Conservation (phyloP, 2,888 invertebrate species). For the Axea sp. region DNA sequence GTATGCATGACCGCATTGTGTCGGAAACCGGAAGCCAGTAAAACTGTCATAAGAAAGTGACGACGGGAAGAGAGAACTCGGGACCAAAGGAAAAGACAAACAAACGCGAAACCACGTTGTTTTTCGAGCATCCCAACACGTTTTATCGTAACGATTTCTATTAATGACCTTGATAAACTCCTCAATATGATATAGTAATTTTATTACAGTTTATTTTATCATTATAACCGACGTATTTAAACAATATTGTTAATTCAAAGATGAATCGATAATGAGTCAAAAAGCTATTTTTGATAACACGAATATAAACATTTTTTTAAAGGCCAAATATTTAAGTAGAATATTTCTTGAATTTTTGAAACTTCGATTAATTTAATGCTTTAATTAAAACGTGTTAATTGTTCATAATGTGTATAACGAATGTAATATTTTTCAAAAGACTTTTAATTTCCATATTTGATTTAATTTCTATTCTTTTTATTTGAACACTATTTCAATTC, state of each 20-base stretch:
- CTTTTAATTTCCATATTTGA: too few relatives aligned
- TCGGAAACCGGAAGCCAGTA: constrained; percentile 67
- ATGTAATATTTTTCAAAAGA: too few relatives aligned
- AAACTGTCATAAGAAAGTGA: constrained; percentile 65
- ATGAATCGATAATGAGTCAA: too few relatives aligned
- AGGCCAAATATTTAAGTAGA: too few relatives aligned
- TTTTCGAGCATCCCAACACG: constrained; percentile 29
- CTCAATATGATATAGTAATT: constrained; percentile 18
- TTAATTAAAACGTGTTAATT: too few relatives aligned
- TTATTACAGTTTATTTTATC: constrained; percentile 17
- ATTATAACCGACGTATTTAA: constrained; percentile 14
- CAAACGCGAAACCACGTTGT: constrained; percentile 12
- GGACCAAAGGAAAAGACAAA: constrained; percentile 37
- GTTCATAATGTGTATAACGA: too few relatives aligned
- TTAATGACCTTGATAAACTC: constrained; percentile 51
- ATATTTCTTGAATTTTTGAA: too few relatives aligned
- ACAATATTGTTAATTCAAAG: constrained; percentile 6
- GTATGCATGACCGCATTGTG: constrained; percentile 63
- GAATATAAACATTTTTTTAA: too few relatives aligned
- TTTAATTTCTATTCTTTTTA: too few relatives aligned
- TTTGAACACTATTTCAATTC: too few relatives aligned
- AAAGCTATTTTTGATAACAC: too few relatives aligned
- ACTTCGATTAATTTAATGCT: too few relatives aligned
- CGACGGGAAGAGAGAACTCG: constrained; percentile 56
- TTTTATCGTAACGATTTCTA: constrained; percentile 41